Percentiles rank a stretch among this genome's conserved stretches.
These are phyloP conservation scores for Chloroclystis v-ata DNA, from an alignment of 2,888 invertebrate species.

Conservation along the genomic window DNA sequence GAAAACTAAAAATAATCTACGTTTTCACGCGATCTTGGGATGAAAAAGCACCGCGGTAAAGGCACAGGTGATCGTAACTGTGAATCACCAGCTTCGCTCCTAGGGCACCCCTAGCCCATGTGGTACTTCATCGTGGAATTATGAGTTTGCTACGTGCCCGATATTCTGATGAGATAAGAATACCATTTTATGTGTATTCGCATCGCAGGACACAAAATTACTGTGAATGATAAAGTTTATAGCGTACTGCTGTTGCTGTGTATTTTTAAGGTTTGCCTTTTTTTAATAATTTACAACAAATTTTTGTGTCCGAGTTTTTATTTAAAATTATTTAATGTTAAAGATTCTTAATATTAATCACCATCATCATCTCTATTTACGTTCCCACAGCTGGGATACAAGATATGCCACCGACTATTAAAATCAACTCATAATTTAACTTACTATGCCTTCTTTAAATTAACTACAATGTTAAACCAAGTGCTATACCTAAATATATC, in stretches of 20 bases:
- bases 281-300: too few relatives aligned
- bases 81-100: conserved; percentile 59
- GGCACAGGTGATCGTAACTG: conserved; percentile 52
- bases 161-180: conserved; percentile 69
- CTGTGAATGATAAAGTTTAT: conserved; percentile 40
- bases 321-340: too few relatives aligned
- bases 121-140: conserved; percentile 69
- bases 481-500: neutral
- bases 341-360: too few relatives aligned
- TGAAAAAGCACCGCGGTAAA: conserved; percentile 33
- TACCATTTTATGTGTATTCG: conserved; percentile 60
- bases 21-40: conserved; percentile 12
- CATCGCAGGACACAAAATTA: conserved; percentile 56
- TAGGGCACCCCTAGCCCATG: conserved; percentile 59
- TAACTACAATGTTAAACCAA: too few relatives aligned
- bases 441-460: too few relatives aligned
- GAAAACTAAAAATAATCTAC: too few relatives aligned
- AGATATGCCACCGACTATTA: too few relatives aligned
- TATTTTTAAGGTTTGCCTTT: too few relatives aligned
- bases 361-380: too few relatives aligned
- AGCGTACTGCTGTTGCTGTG: neutral
- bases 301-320: too few relatives aligned
- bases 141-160: conserved; percentile 71
- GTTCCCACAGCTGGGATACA: too few relatives aligned
- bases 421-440: too few relatives aligned